Conservation (phyloP, 2,113 vertebrate genomes). For the Bambusicola thoracicus region DNA sequence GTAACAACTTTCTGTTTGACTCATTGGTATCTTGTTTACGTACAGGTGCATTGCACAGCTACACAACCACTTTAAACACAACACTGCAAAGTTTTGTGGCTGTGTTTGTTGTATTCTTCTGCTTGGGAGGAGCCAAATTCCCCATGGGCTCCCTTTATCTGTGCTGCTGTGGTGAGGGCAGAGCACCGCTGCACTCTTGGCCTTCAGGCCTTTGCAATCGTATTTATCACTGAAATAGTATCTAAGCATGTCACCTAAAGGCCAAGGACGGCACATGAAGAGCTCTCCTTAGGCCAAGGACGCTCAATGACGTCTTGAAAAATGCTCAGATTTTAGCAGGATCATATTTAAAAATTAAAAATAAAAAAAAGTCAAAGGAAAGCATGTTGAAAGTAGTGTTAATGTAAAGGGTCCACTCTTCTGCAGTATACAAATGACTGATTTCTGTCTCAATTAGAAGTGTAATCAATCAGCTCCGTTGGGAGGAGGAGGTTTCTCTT, state of each 20-base stretch:
- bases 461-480: not conserved
- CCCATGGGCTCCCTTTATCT: not conserved
- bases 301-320: not conserved
- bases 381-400: not conserved
- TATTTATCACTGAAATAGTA: not conserved
- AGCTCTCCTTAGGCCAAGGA: not conserved
- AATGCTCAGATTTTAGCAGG: not conserved
- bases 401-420: not conserved
- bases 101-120: rapidly evolving
- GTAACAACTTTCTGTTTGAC: rapidly evolving
- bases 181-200: not conserved
- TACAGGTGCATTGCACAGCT: not conserved
- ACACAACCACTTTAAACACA: rapidly evolving
- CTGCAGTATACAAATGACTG: not conserved
- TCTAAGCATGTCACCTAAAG: not conserved
- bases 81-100: not conserved
- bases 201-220: not conserved
- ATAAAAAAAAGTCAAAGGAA: not conserved
- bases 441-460: slow-evolving; percentile 1
- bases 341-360: not conserved
- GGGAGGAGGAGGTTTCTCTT: not conserved
- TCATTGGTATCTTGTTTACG: not conserved
- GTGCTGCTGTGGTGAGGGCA: not conserved
- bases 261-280: rapidly evolving
- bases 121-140: not conserved